Evolutionary conservation across 1,140 invertebrate species (phyloP).

Genomic region (Muscidifurax raptorellus): DNA sequence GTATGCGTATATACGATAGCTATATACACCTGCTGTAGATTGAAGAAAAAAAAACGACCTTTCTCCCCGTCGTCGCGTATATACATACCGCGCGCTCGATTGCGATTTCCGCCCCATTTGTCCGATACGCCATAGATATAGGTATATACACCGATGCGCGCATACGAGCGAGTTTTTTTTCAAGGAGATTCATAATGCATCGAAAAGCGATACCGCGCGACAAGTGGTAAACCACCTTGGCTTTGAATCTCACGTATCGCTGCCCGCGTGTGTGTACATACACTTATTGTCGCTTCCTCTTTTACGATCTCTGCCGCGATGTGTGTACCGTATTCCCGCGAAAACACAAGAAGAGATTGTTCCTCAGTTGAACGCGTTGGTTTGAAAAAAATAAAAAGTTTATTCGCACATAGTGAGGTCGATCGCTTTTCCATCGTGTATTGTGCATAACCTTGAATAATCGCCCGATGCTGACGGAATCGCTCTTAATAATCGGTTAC

Average conservation of each 20-base stretch:
- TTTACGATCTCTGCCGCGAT: background rate
- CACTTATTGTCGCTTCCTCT: background rate
- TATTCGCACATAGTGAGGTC: too few species aligned
- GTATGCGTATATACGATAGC: too few species aligned
- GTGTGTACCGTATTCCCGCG: too few species aligned
- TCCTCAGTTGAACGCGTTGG: too few species aligned
- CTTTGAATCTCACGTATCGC: slow-evolving; percentile 50
- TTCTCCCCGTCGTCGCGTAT: too few species aligned
- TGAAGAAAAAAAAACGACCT: too few species aligned
- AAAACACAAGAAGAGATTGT: too few species aligned
- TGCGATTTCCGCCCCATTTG: slow-evolving; percentile 26
- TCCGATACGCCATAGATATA: background rate
- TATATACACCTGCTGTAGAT: too few species aligned
- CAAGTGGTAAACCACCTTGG: slow-evolving; percentile 51
- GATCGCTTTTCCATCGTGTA: too few species aligned
- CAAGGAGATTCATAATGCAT: background rate
- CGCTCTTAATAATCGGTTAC: too few species aligned
- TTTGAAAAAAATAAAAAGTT: too few species aligned
- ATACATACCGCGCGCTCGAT: background rate
- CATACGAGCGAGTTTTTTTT: background rate
- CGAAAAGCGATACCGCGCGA: background rate
- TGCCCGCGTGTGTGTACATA: background rate
- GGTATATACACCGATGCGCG: slow-evolving; percentile 39
- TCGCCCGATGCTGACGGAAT: background rate
- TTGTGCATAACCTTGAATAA: background rate